Evolutionary conservation across 2,113 vertebrate species (phyloP).

Genomic region (Melospiza melodia): DNA sequence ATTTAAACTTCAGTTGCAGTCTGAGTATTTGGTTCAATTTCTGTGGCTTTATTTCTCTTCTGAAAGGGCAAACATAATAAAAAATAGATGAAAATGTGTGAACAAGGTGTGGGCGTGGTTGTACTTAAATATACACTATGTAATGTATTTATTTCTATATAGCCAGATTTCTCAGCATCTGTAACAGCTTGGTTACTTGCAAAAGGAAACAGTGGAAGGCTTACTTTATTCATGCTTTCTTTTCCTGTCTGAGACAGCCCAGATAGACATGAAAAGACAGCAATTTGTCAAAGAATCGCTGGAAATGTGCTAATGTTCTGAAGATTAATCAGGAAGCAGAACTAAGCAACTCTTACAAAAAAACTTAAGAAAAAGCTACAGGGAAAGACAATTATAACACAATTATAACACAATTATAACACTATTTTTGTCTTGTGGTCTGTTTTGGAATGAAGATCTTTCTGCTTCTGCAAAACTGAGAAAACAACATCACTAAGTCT

Average conservation of each 20-base stretch:
- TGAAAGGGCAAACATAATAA: not conserved
- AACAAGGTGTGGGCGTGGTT: not conserved
- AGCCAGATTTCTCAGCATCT: not conserved
- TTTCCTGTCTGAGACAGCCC: not conserved
- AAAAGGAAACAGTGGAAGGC: not conserved
- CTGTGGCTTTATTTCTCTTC: not conserved
- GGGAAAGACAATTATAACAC: not conserved
- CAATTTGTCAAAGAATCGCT: not conserved
- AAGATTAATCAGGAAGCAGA: not conserved
- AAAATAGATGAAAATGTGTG: not conserved
- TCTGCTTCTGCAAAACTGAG: not conserved
- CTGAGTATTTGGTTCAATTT: not conserved
- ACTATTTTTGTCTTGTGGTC: not conserved
- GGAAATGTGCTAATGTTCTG: accelerated
- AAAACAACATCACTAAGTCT: not conserved
- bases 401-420: too few species aligned
- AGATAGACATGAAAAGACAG: not conserved
- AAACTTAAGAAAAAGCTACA: not conserved
- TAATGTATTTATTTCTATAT: not conserved
- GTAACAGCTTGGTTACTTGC: not conserved
- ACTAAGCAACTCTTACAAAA: not conserved
- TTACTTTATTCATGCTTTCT: not conserved
- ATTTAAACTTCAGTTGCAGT: not conserved
- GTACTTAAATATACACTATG: not conserved
- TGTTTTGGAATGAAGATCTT: not conserved